These are phyloP conservation scores for Engystomops pustulosus DNA, from an alignment of 2,113 vertebrate genomes.

Conservation along the genomic window DNA sequence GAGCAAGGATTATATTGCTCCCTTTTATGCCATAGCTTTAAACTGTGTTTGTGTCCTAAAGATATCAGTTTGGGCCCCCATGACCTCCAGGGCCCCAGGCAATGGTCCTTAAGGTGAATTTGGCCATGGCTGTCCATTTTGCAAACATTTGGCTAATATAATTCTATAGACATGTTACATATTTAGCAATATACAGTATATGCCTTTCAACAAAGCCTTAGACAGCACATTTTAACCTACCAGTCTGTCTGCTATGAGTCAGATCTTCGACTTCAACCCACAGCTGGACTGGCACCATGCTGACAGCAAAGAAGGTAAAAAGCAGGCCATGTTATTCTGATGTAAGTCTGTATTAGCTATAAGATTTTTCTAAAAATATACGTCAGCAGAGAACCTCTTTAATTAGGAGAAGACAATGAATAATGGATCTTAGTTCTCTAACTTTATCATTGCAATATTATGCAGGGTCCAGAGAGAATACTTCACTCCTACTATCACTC, in stretches of 20 bases:
- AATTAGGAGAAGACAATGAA: not conserved
- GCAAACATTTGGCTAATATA: too few relatives aligned
- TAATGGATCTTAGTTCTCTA: not conserved
- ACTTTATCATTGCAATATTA: not conserved
- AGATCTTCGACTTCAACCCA: constrained; percentile 3
- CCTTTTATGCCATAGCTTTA: too few relatives aligned
- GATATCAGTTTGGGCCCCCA: too few relatives aligned
- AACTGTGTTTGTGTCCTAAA: too few relatives aligned
- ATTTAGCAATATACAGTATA: too few relatives aligned
- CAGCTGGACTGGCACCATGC: not conserved
- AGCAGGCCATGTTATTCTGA: not conserved
- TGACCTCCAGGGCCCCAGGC: too few relatives aligned
- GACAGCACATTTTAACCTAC: not conserved
- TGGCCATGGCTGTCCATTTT: too few relatives aligned
- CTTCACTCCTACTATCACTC: not conserved
- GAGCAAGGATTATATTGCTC: too few relatives aligned
- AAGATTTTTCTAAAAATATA: constrained; percentile 11
- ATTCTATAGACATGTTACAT: too few relatives aligned
- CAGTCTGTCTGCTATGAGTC: not conserved
- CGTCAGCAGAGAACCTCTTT: not conserved
- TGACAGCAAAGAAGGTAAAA: not conserved
- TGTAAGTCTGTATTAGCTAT: not conserved
- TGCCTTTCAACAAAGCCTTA: not conserved
- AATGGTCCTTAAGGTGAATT: too few relatives aligned
- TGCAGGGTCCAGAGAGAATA: not conserved